A percentile compares a stretch with the other conserved stretches of the same genome.
These are phyloP conservation scores for Hirtodrosophila trivittata DNA, from an alignment of 2,888 invertebrate species.

Conservation along the genomic window DNA sequence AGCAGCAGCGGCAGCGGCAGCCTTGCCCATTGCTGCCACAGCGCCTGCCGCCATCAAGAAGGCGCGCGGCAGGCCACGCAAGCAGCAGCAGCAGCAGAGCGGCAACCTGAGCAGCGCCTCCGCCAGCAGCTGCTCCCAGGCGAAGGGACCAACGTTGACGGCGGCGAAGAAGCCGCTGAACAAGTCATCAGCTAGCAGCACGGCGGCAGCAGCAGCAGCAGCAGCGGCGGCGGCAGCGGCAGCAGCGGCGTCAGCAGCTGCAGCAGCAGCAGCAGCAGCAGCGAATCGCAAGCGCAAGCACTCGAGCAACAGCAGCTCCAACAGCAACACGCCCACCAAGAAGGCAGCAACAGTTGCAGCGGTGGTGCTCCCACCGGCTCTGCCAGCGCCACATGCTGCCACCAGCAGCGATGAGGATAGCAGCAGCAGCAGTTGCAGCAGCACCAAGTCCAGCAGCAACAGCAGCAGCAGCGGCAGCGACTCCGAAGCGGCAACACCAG, in stretches of 20 bases:
- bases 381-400: conserved; percentile 29
- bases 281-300: conserved; percentile 81
- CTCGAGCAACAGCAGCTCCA: conserved; percentile 64
- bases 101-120: conserved; percentile 78
- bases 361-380: conserved; percentile 41
- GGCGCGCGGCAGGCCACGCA: conserved; percentile 84
- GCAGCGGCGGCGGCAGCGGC: conserved; percentile 50
- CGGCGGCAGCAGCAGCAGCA: conserved; percentile 10
- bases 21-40: conserved; percentile 39
- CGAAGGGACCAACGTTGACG: conserved; percentile 81
- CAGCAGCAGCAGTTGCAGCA: conserved; percentile 52
- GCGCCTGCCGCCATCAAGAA: conserved; percentile 73
- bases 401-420: conserved; percentile 61
- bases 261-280: conserved; percentile 49
- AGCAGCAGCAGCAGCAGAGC: conserved; percentile 67
- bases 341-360: conserved; percentile 67
- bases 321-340: conserved; percentile 70
- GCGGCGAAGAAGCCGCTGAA: conserved; percentile 80
- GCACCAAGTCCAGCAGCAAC: conserved; percentile 31
- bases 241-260: conserved; percentile 5
- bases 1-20: conserved; percentile 14
- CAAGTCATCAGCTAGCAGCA: conserved; percentile 26
- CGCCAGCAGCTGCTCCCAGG: conserved; percentile 70
- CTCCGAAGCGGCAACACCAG: conserved; percentile 23
- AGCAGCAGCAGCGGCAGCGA: conserved; percentile 24